Evolutionary conservation across 2,797 vertebrate species (phyloP), one percentile per base, ranked within the genome.

Genomic region (Lates japonicus): DNA sequence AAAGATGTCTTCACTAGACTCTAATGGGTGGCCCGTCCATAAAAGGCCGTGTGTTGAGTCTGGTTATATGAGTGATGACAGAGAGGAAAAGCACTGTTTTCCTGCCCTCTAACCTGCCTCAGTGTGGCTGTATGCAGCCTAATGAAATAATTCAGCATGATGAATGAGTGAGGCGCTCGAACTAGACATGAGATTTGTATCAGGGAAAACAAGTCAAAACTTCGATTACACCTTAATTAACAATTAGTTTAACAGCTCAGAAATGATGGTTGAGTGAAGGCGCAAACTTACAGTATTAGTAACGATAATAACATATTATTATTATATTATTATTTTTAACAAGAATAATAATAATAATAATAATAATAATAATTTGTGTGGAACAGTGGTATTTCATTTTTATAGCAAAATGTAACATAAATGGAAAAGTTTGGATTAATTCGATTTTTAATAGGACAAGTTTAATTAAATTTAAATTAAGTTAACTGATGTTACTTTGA

Each of bases 21-120:
- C 19, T 3, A 16, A 3, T 57, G 61, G 74, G 83, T 62, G 78
- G 78, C 70, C 77, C 35, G 44, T 46, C 25, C 73, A 65, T 48
- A 25, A 55, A 46, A 22, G 63, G 52, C 67, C 61, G 44, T n/a
- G 57, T 68, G 44, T 54, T 81, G 5, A 46, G 16, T 57, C 14
- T 74, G 80, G 88, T 82, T 68, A 84, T 80, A 85, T 87, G 84
- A 87, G 66, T 82, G 84, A 85, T 88, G 89, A 88, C 89, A 88
- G 78, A 78, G 62, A 83, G 86, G 80, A 87, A 87, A 60, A 49
- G 17, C 33, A n/a, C 31, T 86, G 86, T 83, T 89, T 84, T 69
- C n/a, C 54, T 87, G 81, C 69, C 77, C 76, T 78, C 79, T 71
- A 55, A 86, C 81, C 70, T 52, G 62, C 49, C 46, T 41, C 73